phyloP scores from a whole-genome alignment of 2,888 invertebrate species.

The Lutraria lutraria region DNA sequence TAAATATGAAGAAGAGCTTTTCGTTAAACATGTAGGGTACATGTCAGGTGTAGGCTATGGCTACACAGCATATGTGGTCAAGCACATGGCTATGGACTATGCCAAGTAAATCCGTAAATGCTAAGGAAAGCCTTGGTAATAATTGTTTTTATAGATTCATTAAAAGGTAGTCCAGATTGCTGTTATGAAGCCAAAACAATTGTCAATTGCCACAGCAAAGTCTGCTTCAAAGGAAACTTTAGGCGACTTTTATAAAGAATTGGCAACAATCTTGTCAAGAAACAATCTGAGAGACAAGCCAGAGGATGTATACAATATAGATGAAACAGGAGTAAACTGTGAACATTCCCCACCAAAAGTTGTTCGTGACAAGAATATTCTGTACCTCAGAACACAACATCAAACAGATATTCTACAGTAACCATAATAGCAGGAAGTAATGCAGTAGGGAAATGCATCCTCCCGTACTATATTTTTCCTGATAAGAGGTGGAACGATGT shows the following conservation, averaged over 20 bases:
- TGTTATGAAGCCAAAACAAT: conserved; percentile 54
- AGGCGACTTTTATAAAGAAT: conserved; percentile 53
- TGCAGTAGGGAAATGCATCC: conserved; percentile 59
- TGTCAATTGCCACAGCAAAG: conserved; percentile 53
- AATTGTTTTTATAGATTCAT: conserved; percentile 62
- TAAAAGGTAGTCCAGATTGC: conserved; percentile 54
- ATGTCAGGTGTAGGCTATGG: conserved; percentile 58
- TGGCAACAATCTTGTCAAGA: conserved; percentile 26
- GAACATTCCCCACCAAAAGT: conserved; percentile 64
- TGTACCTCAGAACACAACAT: conserved; percentile 48
- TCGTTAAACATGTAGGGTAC: conserved; percentile 41
- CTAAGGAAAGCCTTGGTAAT: conserved; percentile 41
- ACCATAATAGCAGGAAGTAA: conserved; percentile 59
- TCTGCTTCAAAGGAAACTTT: conserved; percentile 47
- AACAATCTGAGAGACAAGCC: conserved; percentile 49
- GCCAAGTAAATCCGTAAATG: conserved; percentile 37
- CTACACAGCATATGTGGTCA: conserved; percentile 32
- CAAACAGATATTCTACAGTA: conserved; percentile 41
- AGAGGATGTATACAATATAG: conserved; percentile 56
- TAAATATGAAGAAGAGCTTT: conserved; percentile 27
- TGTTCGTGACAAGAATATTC: conserved; percentile 50
- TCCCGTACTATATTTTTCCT: conserved; percentile 43
- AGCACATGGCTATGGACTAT: conserved; percentile 50
- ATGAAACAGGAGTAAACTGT: conserved; percentile 61
- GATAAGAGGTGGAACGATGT: conserved; percentile 51